phyloP scores from a whole-genome alignment of 1,140 invertebrate genomes.

The Euura saliciscinereae region DNA sequence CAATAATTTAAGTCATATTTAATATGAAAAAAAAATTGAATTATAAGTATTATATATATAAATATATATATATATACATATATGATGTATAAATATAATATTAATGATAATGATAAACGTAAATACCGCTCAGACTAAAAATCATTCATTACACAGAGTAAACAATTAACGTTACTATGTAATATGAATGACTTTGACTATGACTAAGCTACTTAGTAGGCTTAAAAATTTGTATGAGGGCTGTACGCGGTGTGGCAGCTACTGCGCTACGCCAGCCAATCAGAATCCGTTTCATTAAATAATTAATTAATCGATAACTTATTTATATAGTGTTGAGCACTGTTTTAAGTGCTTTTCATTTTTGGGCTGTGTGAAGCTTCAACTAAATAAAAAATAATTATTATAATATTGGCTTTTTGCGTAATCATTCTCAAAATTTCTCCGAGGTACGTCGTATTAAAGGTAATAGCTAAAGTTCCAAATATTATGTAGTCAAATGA shows the following conservation, averaged over 20 bases:
- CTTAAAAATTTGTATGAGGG: slow-evolving; percentile 35
- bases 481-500: neutral
- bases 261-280: slow-evolving; percentile 42
- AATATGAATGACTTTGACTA: slow-evolving; percentile 33
- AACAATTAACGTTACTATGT: slow-evolving; percentile 27
- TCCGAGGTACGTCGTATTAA: slow-evolving; percentile 7
- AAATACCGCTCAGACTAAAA: slow-evolving; percentile 32
- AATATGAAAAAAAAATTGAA: slow-evolving; percentile 19
- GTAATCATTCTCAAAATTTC: neutral
- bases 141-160: slow-evolving; percentile 23
- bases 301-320: slow-evolving; percentile 1
- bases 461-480: neutral
- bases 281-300: slow-evolving; percentile 39
- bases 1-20: slow-evolving; percentile 33
- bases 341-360: slow-evolving; percentile 59
- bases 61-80: slow-evolving; percentile 31
- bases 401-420: slow-evolving; percentile 11
- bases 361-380: slow-evolving; percentile 54
- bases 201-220: slow-evolving; percentile 38
- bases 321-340: slow-evolving; percentile 49
- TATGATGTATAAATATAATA: slow-evolving; percentile 21
- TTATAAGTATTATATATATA: slow-evolving; percentile 38
- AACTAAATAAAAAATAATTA: slow-evolving; percentile 32
- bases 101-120: slow-evolving; percentile 21
- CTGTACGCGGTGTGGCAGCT: slow-evolving; percentile 31